These are phyloP conservation scores for Lepidochitona cinerea DNA, from an alignment of 2,888 invertebrate species.

Conservation along the genomic window DNA sequence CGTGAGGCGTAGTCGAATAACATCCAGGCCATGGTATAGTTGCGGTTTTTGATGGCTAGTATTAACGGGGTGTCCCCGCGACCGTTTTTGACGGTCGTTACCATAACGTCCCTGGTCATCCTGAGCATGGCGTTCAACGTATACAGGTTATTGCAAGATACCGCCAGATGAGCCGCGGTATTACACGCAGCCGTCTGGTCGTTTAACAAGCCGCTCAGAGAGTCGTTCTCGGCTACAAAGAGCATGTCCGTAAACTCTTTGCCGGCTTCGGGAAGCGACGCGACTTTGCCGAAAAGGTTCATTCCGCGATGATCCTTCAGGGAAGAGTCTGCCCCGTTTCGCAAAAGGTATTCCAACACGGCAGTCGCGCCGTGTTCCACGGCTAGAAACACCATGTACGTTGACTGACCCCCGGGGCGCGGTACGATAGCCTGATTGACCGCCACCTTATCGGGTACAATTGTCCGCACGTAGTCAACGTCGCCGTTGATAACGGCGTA, in stretches of 20 bases:
- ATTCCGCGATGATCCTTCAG: background rate
- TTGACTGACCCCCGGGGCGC: background rate
- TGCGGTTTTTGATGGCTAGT: background rate
- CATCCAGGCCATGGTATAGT: background rate
- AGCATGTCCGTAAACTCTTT: background rate
- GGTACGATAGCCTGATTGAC: background rate
- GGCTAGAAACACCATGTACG: background rate
- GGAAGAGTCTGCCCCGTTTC: background rate
- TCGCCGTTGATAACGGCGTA: background rate
- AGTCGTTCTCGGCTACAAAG: background rate
- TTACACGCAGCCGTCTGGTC: background rate
- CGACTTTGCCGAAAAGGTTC: background rate
- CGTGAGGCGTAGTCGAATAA: background rate
- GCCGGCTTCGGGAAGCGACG: background rate
- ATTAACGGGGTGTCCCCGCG: background rate
- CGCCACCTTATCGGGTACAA: background rate
- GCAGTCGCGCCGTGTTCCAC: background rate
- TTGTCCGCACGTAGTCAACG: background rate
- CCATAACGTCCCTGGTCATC: background rate
- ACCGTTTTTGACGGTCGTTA: background rate
- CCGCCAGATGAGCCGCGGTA: background rate
- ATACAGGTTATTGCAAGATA: background rate
- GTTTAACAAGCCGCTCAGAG: background rate
- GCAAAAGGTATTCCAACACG: background rate
- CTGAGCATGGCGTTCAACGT: background rate